Evolutionary conservation across 2,888 invertebrate genomes (phyloP), one percentile per base, ranked within the genome.

Genomic region (Tetheella fluctuosa): DNA sequence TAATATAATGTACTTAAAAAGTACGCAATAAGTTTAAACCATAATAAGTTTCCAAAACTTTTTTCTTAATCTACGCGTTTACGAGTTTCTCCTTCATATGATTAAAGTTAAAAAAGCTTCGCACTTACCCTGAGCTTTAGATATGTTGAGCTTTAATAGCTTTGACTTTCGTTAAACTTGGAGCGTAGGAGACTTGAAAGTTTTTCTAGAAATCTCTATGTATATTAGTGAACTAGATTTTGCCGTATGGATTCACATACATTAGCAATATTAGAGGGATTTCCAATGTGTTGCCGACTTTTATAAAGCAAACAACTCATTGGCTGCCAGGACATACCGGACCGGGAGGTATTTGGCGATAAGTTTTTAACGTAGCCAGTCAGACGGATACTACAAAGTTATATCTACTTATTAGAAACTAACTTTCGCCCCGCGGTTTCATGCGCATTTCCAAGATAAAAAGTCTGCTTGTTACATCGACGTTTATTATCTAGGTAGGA

Each of bases 101-200:
- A 69, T 74, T 70, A 73, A 67, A 77, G 68, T 76, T 72, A 73
- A 71, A 74, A 74, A 77, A 73, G 72, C 68, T 72, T 71, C 67
- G 39, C 58, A 60, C 66, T 20, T 48, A 48, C 48, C 48, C 48
- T 15, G 48, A 20, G 73, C 64, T 76, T 68, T 56, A 67, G 65
- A 67, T 70, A 65, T 70, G 64, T 76, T 74, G 42, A 62, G 68
- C 48, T 48, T 70, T 78, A 76, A 81, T 73, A 69, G 69, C 69
- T 77, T 79, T 64, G 69, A 78, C 82, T 77, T 77, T 71, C 13
- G 3, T 48, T 10, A 48, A 10, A 48, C 48, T 48, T 48, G 48
- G 48, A 48, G 48, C 48, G 17, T 61, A 42, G 56, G 54, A 48
- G 59, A 59, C 61, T 57, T 17, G 17, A 48, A 48, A 48, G 20